Evolutionary conservation across 2,797 vertebrate species (phyloP), one percentile per base, ranked within the genome.

Genomic region (Cetoscarus ocellatus): DNA sequence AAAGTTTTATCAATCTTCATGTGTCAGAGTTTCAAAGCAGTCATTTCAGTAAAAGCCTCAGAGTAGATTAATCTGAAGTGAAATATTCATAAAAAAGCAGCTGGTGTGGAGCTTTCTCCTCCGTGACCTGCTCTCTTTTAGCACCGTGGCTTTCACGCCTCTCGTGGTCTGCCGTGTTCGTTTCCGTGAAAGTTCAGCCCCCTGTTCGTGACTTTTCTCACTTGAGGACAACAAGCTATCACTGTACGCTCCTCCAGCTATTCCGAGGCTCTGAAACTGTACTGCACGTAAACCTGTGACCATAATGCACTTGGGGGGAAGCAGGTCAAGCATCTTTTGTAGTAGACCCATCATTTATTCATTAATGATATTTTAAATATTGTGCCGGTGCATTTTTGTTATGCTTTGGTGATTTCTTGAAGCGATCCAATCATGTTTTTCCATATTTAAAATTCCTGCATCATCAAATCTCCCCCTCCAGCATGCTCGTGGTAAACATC

Each of bases 281-380:
- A 47, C 63, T 39, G 40, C 53, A 53, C 8, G 36, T 63, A 51
- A 52, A 44, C 19, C 35, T 56, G 55, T 69, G 59, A 79, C 63
- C 48, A n/a, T 74, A 48, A 82, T 70, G 62, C 65, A 62, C 40
- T 15, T 13, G 8, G n/a, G 5, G 8, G 18, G 2, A 12, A 8
- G 34, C 67, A 71, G 79, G 64, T 77, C 82, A 75, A 61, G 53
- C 19, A 1, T 65, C 52, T 68, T 67, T 60, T 50, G 6, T 10
- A 52, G 14, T 9, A 5, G 49, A 36, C 64, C 55, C 56, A 85
- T 87, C 34, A 83, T 82, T 86, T 75, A 85, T 75, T 74, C 5
- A 79, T 65, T 43, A 52, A 18, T 0, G 10, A 50, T 54, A 63
- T 68, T 73, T 58, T 6, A 47, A 81, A 19, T 34, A 10, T 11